Evolutionary conservation across 2,888 invertebrate genomes (phyloP).

Genomic region (Microctonus hyperodae): DNA sequence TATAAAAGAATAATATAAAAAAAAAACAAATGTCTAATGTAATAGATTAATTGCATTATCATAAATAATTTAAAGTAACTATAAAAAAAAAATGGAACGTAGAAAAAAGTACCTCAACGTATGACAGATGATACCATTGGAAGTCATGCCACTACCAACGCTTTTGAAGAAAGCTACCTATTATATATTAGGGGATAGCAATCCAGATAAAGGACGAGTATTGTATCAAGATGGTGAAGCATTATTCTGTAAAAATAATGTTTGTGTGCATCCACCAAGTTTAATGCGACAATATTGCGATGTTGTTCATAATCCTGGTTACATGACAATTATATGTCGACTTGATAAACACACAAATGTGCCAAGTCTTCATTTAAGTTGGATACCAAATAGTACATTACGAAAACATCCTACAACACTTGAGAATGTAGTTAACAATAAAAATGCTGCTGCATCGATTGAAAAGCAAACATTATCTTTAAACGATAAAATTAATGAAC

Average conservation of each 20-base stretch:
- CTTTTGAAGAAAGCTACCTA: constrained; percentile 81
- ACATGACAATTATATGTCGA: constrained; percentile 87
- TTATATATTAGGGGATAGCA: constrained; percentile 77
- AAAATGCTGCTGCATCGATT: constrained; percentile 39
- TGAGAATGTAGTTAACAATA: constrained; percentile 67
- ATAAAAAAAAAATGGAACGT: neutral
- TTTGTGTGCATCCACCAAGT: constrained; percentile 94
- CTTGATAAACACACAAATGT: constrained; percentile 78
- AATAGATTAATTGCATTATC: neutral
- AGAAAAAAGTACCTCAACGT: neutral
- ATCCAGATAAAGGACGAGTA: constrained; percentile 65
- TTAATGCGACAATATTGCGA: constrained; percentile 83
- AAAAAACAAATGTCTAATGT: neutral
- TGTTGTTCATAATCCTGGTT: constrained; percentile 89
- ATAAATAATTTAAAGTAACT: neutral
- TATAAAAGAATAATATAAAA: neutral
- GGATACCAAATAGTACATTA: constrained; percentile 93
- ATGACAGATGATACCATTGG: neutral
- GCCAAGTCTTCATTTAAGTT: constrained; percentile 87
- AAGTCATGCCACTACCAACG: constrained; percentile 76
- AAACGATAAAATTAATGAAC: constrained; percentile 54
- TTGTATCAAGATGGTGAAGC: constrained; percentile 83
- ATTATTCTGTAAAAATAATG: constrained; percentile 93
- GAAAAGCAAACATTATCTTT: constrained; percentile 7
- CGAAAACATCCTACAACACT: constrained; percentile 83